Conservation (phyloP, 2,888 invertebrate species). For the Drosophila maculinotata region DNA sequence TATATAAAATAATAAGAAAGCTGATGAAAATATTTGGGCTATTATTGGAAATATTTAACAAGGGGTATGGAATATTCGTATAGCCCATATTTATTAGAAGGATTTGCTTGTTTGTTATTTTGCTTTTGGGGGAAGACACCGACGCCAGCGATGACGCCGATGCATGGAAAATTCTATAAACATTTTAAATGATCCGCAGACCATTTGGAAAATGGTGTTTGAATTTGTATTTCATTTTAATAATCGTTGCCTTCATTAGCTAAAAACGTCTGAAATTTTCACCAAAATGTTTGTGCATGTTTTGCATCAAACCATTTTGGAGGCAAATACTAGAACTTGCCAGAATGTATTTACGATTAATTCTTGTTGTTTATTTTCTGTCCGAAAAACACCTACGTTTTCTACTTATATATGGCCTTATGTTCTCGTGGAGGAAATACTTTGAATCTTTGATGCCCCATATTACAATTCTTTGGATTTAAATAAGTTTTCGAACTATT, state of each 20-base stretch:
- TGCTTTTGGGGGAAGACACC: slow-evolving; percentile 43
- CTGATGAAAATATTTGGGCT: too few relatives aligned
- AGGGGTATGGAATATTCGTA: slow-evolving; percentile 6
- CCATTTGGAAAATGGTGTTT: slow-evolving; percentile 36
- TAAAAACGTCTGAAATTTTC: slow-evolving; percentile 2
- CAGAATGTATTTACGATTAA: slow-evolving; percentile 29
- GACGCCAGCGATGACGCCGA: slow-evolving; percentile 38
- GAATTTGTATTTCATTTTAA: slow-evolving; percentile 10
- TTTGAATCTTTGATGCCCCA: slow-evolving; percentile 58
- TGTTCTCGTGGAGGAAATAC: slow-evolving; percentile 26
- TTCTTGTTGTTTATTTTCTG: slow-evolving; percentile 10
- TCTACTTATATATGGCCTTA: slow-evolving; percentile 30
- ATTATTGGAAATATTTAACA: background rate
- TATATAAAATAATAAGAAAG: too few relatives aligned
- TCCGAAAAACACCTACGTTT: slow-evolving; percentile 23
- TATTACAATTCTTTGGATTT: slow-evolving; percentile 61
- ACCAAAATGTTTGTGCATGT: slow-evolving; percentile 20
- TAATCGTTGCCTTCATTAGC: slow-evolving; percentile 1
- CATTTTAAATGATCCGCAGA: slow-evolving; percentile 34
- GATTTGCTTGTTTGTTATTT: slow-evolving; percentile 12
- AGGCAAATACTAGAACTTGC: slow-evolving; percentile 42
- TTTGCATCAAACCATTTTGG: slow-evolving; percentile 12
- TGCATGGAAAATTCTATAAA: slow-evolving; percentile 61
- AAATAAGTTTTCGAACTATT: slow-evolving; percentile 68
- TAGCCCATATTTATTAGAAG: background rate